Evolutionary conservation across 2,797 vertebrate species (phyloP), one percentile per base, ranked within the genome.

Genomic region (Bradypodion ventrale): DNA sequence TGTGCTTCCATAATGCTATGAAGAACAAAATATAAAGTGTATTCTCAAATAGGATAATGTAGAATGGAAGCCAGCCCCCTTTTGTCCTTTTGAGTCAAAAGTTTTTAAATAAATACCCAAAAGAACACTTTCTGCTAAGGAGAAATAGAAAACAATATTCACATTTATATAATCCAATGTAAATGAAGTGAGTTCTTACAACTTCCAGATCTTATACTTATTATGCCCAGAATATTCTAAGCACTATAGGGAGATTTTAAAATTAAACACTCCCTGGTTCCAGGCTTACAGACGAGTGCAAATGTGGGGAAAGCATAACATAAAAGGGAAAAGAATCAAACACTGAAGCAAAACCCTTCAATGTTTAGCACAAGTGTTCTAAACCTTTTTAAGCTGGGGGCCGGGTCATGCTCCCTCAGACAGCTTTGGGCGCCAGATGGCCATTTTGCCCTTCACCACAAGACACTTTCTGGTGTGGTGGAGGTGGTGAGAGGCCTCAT

Each of bases 51-150:
- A 66, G 32, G 35, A 66, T 85, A 74, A 75, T 73, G 27, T 37
- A 42, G 63, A 37, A 83, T 74, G 44, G 66, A 42, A 79, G 40
- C 46, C 66, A 6, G 40, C n/a, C 25, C 52, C 44, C 37, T 72
- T 40, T 62, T 46, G 21, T 66, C 23, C 23, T 46, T 19, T 44
- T 35, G 68, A 59, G 46, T 13, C 35, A 75, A 75, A 70, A n/a
- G n/a, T 75, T 74, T 52, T 52, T 37, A 72, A n/a, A 70, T 52
- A 21, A 6, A 75, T 10, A 68, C 75, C 56, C 69, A 80, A 87
- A 75, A 10, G 21, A 82, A 70, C 15, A 5, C 21, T 16, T 68
- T 69, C 68, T 59, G 35, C 37, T 79, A 69, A 27, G 56, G 37
- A 82, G 74, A 75, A 83, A 16, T 35, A n/a, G 46, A n/a, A 76